Base-by-base conservation (phyloP, 2,888 invertebrate genomes). In the Thysanoteuthis rhombus region DNA sequence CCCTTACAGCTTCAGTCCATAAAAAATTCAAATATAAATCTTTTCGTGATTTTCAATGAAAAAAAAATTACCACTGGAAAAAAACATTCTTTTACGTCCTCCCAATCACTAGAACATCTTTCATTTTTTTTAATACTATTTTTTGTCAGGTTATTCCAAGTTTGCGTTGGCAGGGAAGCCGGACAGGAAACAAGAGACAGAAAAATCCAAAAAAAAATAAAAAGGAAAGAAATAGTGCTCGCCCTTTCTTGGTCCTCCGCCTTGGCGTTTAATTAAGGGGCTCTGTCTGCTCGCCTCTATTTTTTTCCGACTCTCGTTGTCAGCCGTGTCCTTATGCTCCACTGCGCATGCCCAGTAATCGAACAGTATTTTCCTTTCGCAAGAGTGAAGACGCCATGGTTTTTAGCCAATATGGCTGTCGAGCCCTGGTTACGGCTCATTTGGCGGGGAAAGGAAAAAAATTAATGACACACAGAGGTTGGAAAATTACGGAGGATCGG, bases 21-120 rank as follows among this genome's bases (percentile, higher is more conserved):
- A 75, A 75, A 75, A 75, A 75, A 75, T 75, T 75, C 75, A 75
- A 75, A 75, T n/a, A 75, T 75, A 75, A 75, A 75, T 75, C 75
- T 75, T n/a, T 75, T n/a, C 75, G n/a, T n/a, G 75, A 75, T 75
- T 75, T n/a, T 75, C 32, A 75, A 75, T 12, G 19, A 75, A n/a
- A 58, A 58, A 32, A 58, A 58, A 19, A 22, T 22, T 19, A n/a
- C n/a, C n/a, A n/a, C 19, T 42, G 42, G 8, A 42, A 22, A 58
- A 58, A 75, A 32, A 32, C 6, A n/a, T 10, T n/a, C n/a, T 75
- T 75, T 75, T 75, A 75, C 32, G 75, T 75, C 75, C n/a, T 32
- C n/a, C 75, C 75, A n/a, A 10, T n/a, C 6, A n/a, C n/a, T 58
- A 22, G 25, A 1, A 32, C 75, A 75, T 75, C 16, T 75, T 75